phyloP scores from a whole-genome alignment of 2,797 vertebrate species.

The Sarcophilus harrisii region DNA sequence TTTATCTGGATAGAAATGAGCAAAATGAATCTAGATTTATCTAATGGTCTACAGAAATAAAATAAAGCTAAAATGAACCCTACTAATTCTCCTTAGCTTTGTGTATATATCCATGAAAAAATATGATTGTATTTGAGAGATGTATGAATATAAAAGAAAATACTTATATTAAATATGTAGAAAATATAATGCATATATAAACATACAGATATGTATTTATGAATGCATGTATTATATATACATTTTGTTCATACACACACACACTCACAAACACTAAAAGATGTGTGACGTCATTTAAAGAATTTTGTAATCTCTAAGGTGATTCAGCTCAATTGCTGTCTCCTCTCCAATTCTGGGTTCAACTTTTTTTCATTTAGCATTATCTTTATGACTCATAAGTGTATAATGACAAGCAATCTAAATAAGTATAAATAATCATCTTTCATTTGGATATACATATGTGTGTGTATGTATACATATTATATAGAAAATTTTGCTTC shows the following conservation, averaged over 20 bases:
- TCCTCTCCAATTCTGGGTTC: not conserved
- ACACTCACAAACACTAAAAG: not conserved
- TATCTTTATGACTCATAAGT: not conserved
- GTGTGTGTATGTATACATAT: too few species aligned
- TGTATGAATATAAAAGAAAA: not conserved
- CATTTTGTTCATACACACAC: not conserved
- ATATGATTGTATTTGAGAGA: too few species aligned
- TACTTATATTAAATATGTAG: not conserved
- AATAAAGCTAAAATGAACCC: constrained; percentile 5
- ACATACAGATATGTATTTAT: not conserved
- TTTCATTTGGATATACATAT: not conserved
- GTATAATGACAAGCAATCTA: not conserved
- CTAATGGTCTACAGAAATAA: constrained; percentile 41
- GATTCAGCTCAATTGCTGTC: not conserved
- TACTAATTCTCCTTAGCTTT: constrained; percentile 55
- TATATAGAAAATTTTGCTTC: not conserved
- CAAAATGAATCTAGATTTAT: constrained; percentile 49
- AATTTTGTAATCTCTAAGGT: not conserved
- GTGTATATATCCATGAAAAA: not conserved
- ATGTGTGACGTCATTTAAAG: not conserved
- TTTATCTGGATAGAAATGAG: constrained; percentile 56
- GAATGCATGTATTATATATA: not conserved
- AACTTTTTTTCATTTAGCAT: not conserved
- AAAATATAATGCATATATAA: not conserved
- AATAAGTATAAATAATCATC: not conserved